A percentile compares a stretch with the other conserved stretches of the same genome.
These are phyloP conservation scores for Hylyphantes graminicola DNA, from an alignment of 1,140 invertebrate genomes.

Conservation along the genomic window DNA sequence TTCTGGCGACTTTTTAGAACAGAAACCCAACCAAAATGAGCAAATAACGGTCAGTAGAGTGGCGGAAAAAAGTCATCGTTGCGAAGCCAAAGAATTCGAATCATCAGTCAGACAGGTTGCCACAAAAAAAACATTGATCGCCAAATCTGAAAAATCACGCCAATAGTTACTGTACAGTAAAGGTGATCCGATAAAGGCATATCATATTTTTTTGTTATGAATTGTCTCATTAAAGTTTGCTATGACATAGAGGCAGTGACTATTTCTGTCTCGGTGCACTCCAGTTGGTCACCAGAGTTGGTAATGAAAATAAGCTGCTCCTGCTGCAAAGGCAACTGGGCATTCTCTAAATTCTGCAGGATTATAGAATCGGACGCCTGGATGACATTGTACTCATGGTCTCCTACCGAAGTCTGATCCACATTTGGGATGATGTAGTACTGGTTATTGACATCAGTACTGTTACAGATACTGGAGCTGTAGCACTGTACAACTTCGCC, in stretches of 20 bases:
- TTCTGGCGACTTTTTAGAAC: too few species aligned
- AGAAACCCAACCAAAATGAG: too few species aligned
- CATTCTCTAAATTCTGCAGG: slow-evolving; percentile 46
- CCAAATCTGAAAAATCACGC: too few species aligned
- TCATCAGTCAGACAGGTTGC: too few species aligned
- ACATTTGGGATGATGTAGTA: slow-evolving; percentile 51
- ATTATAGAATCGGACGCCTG: slow-evolving; percentile 39
- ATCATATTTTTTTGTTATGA: too few species aligned
- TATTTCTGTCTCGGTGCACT: slow-evolving; percentile 47
- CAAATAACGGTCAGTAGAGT: too few species aligned
- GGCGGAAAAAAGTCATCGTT: too few species aligned
- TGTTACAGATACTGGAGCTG: slow-evolving; percentile 35
- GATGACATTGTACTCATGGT: slow-evolving; percentile 52
- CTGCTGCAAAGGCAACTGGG: slow-evolving; percentile 39
- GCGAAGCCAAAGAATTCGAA: too few species aligned
- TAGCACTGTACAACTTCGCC: slow-evolving; percentile 51
- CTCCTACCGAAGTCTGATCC: slow-evolving; percentile 11
- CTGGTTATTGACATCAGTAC: slow-evolving; percentile 11
- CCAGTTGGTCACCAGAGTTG: slow-evolving; percentile 50
- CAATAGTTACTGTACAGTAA: too few species aligned
- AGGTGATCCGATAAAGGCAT: too few species aligned
- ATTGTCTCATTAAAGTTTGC: too few species aligned
- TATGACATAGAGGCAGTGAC: slow-evolving; percentile 3
- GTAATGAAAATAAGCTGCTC: slow-evolving; percentile 47
- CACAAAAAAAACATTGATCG: too few species aligned